A percentile compares a stretch with the other conserved stretches of the same genome.
Evolutionary conservation across 2,113 vertebrate species (phyloP).

Genomic region (Progne subis): DNA sequence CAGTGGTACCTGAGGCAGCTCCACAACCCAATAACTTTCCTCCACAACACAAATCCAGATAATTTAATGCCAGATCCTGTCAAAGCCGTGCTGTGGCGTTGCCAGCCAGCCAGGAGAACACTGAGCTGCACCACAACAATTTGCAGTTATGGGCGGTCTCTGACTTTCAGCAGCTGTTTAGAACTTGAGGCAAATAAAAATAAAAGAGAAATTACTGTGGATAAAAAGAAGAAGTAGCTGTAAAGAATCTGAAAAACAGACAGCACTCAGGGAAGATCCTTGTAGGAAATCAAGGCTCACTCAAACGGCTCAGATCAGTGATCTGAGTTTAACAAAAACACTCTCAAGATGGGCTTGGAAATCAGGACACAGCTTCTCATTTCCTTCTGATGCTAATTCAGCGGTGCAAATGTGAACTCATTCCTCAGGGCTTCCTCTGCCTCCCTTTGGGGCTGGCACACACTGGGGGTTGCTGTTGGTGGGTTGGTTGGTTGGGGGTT

Average conservation of each 20-base stretch:
- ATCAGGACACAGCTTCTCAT: neutral
- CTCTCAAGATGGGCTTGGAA: neutral
- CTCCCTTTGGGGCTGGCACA: neutral
- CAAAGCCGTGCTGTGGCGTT: neutral
- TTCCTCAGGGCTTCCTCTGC: neutral
- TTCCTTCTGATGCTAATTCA: neutral
- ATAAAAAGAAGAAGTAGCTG: neutral
- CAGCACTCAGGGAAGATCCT: neutral
- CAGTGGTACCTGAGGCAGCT: neutral
- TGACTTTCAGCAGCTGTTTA: neutral
- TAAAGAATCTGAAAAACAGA: neutral
- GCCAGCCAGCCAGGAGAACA: neutral
- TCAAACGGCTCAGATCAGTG: neutral
- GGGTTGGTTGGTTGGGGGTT: neutral
- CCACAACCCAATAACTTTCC: neutral
- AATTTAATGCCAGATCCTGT: neutral
- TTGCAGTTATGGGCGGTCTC: neutral
- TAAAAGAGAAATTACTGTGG: neutral
- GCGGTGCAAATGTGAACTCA: neutral
- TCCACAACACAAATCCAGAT: neutral
- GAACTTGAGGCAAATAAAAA: neutral
- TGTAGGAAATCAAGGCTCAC: accelerated
- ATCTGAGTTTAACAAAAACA: neutral
- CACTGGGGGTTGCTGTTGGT: neutral
- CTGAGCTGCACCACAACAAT: neutral